A percentile compares a stretch with the other conserved stretches of the same genome.
phyloP scores from a whole-genome alignment of 1,140 invertebrate species.

The Ericerus pela region DNA sequence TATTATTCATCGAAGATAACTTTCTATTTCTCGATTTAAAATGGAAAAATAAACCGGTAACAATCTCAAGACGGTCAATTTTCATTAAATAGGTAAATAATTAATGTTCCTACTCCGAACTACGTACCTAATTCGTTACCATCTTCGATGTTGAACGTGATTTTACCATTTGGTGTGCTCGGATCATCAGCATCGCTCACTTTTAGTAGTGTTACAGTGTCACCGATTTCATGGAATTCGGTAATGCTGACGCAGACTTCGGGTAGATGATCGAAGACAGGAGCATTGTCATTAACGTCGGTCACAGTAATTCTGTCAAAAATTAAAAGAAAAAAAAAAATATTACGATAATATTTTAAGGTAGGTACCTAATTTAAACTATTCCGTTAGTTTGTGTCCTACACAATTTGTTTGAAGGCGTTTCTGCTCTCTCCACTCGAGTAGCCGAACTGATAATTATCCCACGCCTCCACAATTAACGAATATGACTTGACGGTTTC shows the following conservation, averaged over 20 bases:
- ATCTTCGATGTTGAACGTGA: conserved; percentile 50
- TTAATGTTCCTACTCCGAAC: background rate
- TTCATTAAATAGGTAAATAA: no score
- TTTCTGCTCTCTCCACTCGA: conserved; percentile 77
- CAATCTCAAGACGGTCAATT: no score
- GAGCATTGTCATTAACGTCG: conserved; percentile 76
- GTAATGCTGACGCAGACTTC: conserved; percentile 57
- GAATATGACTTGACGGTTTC: conserved; percentile 60
- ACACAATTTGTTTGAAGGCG: conserved; percentile 81
- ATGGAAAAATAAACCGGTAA: no score
- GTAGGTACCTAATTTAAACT: background rate
- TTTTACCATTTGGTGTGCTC: conserved; percentile 56
- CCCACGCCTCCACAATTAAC: conserved; percentile 81
- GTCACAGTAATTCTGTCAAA: conserved; percentile 42
- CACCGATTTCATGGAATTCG: conserved; percentile 71
- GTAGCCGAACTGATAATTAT: conserved; percentile 86
- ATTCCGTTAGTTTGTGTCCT: no score
- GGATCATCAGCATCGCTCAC: conserved; percentile 72
- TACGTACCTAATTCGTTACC: conserved; percentile 56
- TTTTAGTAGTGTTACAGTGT: conserved; percentile 54
- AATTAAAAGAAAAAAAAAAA: background rate
- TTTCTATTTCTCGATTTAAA: no score
- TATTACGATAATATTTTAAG: background rate
- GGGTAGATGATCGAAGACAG: conserved; percentile 41
- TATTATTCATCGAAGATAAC: no score